Base-by-base conservation (phyloP, 1,140 invertebrate genomes). In the Cecropterus lyciades region DNA sequence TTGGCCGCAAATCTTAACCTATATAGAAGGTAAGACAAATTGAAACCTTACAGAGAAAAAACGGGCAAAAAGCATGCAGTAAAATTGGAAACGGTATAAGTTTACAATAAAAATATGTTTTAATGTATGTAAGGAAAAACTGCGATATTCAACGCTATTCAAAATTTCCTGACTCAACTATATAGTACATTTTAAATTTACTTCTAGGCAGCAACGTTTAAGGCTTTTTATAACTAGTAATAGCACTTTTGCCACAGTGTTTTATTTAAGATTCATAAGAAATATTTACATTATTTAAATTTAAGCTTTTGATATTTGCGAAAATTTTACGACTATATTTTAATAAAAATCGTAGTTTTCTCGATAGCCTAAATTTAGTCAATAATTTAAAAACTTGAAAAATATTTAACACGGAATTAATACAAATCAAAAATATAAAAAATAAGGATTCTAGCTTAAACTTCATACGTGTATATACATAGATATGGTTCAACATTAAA, bases 231-330 rank as follows among this genome's bases (percentile, higher is more conserved):
- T 14, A 11, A 53, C 51, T 53, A 53, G 30, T 53, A 53, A 53
- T 40, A 53, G 51, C 51, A 53, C 51, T 53, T 53, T 17, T 17
- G 51, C 51, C 51, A 43, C 40, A 17, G 6, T 37, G 15, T 49
- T 33, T 60, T 37, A 60, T 15, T 37, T 60, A 60, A 33, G 27
- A 9, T 49, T 60, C 57, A 60, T 60, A 60, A 60, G 57, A 60
- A 13, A 60, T 37, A 17, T 60, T 60, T 14, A 53, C 14, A 5
- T 52, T 30, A 30, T 53, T 16, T 53, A 30, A 30, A 14, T 52
- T 52, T 59, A 59, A 45, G 43, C 17, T 27, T 43, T 16, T n/a
- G 40, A 43, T 30, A 48, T 11, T 27, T 27, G 27, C 16, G 30
- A 48, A 59, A 48, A n/a, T n/a, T 33, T 30, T 16, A 60, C n/a